Conservation (phyloP, 2,113 vertebrate genomes). For the Ptilonorhynchus violaceus region DNA sequence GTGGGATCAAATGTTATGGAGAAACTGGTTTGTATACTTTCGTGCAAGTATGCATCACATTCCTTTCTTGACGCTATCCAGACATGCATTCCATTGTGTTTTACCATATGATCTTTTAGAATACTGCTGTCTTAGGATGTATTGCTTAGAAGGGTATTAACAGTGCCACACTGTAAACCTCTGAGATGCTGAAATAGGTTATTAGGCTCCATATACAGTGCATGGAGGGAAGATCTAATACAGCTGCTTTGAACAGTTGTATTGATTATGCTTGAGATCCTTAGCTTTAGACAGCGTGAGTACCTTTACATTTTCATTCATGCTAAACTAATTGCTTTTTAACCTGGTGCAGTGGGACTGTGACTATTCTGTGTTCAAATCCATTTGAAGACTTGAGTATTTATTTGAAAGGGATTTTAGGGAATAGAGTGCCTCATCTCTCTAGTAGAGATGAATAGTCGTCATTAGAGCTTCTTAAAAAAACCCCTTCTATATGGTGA, state of each 20-base stretch:
- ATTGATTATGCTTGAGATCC: not conserved
- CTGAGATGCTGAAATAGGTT: not conserved
- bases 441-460: not conserved
- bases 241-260: not conserved
- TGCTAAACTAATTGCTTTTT: not conserved
- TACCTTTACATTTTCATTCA: not conserved
- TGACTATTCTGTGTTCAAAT: not conserved
- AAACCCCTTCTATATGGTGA: not conserved
- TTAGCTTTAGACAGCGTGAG: not conserved
- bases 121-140: not conserved
- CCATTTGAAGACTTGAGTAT: not conserved
- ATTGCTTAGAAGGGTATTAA: not conserved
- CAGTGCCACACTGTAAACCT: not conserved
- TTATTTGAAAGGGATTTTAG: not conserved
- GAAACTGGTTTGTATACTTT: not conserved
- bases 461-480: not conserved
- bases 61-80: not conserved
- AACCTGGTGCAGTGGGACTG: not conserved
- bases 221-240: not conserved
- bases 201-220: not conserved
- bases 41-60: not conserved
- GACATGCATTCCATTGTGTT: not conserved
- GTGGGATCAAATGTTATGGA: not conserved
- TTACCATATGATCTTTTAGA: not conserved
- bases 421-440: not conserved